Conservation (phyloP, 2,113 vertebrate genomes). For the Oxygymnocypris stewartii region DNA sequence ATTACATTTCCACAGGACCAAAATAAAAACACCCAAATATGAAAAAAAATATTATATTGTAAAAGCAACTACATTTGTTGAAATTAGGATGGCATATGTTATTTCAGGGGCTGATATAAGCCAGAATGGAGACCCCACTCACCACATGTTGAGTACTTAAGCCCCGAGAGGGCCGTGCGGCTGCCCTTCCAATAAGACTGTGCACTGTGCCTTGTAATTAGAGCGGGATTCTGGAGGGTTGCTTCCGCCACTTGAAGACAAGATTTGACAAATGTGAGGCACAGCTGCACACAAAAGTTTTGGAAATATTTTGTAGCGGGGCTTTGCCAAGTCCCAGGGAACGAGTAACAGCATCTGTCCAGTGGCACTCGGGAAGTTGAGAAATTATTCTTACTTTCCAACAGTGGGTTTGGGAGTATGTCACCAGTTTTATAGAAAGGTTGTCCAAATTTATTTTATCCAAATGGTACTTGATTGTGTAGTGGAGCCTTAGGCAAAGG, state of each 20-base stretch:
- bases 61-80: conserved; percentile 35
- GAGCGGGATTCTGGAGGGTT: conserved; percentile 64
- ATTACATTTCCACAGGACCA: not conserved
- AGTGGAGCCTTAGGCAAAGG: no score
- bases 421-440: conserved; percentile 64
- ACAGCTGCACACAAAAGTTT: conserved; percentile 79
- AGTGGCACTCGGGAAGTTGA: conserved; percentile 58
- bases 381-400: conserved; percentile 52
- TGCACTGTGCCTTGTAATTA: conserved; percentile 57
- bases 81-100: conserved; percentile 52
- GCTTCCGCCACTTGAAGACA: conserved; percentile 72
- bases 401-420: conserved; percentile 56
- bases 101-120: conserved; percentile 43
- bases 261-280: conserved; percentile 79
- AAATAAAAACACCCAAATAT: conserved; percentile 6
- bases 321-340: conserved; percentile 68
- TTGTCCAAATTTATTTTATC: conserved; percentile 72
- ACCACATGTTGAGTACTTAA: conserved; percentile 56
- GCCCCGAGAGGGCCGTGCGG: conserved; percentile 44
- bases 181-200: conserved; percentile 41
- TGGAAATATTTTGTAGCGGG: conserved; percentile 71
- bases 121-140: conserved; percentile 50
- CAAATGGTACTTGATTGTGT: conserved; percentile 60
- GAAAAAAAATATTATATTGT: conserved; percentile 37
- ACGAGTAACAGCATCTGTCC: conserved; percentile 71